A percentile compares a stretch with the other conserved stretches of the same genome.
phyloP scores from a whole-genome alignment of 2,888 invertebrate genomes.

The Meandrusa payeni region DNA sequence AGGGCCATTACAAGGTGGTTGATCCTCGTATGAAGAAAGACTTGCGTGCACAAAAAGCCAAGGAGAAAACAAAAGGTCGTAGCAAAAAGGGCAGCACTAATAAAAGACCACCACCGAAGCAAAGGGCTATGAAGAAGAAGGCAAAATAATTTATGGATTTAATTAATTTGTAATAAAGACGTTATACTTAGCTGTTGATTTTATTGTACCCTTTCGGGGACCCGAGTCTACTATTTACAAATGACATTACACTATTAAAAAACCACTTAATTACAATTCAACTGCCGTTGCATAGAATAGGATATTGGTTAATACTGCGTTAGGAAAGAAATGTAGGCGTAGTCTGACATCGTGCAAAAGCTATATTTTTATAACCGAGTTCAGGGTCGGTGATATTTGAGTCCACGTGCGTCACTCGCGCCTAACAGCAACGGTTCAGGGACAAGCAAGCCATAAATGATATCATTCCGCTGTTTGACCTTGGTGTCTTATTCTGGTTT shows the following conservation, averaged over 20 bases:
- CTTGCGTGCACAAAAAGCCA: constrained; percentile 84
- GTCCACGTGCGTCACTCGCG: constrained; percentile 71
- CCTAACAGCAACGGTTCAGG: constrained; percentile 63
- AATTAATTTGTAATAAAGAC: no score
- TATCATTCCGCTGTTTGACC: constrained; percentile 66
- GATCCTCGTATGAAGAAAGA: constrained; percentile 98
- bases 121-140: constrained; percentile 55
- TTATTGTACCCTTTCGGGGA: no score
- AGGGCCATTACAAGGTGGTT: constrained; percentile 96
- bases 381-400: constrained; percentile 66
- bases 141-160: constrained; percentile 39
- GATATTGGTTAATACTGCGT: no score
- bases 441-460: constrained; percentile 73
- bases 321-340: constrained; percentile 31
- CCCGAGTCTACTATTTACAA: no score
- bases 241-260: no score
- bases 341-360: constrained; percentile 46
- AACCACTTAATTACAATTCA: no score
- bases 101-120: constrained; percentile 40
- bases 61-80: constrained; percentile 80
- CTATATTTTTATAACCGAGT: constrained; percentile 64
- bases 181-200: no score
- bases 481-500: constrained; percentile 74
- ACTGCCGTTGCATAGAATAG: no score
- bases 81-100: constrained; percentile 56